Evolutionary conservation across 2,113 vertebrate genomes (phyloP).

Genomic region (Felis catus): DNA sequence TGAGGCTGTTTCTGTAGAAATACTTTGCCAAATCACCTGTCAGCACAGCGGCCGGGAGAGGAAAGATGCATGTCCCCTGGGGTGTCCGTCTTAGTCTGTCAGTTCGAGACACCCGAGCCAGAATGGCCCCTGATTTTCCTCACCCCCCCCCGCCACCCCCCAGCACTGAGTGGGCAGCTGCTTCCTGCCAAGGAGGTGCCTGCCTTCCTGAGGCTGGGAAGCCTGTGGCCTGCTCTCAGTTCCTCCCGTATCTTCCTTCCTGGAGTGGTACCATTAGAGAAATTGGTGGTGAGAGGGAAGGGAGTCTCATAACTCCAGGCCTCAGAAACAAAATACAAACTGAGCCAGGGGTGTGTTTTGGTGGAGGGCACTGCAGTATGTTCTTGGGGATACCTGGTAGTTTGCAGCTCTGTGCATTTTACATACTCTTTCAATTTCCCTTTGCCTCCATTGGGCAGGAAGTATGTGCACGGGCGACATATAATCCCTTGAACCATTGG

Average conservation of each 20-base stretch:
- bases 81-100: background rate
- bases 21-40: background rate
- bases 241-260: background rate
- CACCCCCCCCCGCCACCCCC: fast-evolving
- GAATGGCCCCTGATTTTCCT: background rate
- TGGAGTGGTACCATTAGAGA: background rate
- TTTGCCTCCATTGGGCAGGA: background rate
- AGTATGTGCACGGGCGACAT: background rate
- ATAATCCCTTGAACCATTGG: background rate
- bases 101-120: background rate
- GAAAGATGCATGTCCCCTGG: background rate
- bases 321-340: background rate
- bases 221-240: background rate
- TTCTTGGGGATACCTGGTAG: background rate
- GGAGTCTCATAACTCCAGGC: background rate
- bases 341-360: background rate
- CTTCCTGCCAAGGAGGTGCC: background rate
- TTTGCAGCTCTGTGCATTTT: background rate
- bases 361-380: fast-evolving
- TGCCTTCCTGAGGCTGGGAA: background rate
- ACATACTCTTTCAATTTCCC: background rate
- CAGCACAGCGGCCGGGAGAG: background rate
- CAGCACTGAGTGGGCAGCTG: background rate
- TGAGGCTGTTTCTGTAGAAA: background rate
- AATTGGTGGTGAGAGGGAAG: background rate